Conservation (phyloP, 2,113 vertebrate species). For the Actenoides hombroni region DNA sequence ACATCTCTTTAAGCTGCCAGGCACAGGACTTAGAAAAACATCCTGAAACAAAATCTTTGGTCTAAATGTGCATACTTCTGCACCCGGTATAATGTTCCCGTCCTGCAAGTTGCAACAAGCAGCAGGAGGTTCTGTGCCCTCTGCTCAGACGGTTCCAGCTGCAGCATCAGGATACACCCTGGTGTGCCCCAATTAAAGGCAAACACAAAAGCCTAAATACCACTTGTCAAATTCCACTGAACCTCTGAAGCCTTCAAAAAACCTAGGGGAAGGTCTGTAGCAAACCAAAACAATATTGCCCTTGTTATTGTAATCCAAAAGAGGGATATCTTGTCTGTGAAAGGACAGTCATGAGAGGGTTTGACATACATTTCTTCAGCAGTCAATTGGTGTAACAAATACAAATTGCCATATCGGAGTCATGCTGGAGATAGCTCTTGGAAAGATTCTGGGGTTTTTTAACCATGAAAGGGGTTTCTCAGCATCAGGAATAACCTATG, state of each 20-base stretch:
- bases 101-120: neutral
- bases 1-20: neutral
- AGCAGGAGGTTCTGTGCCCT: neutral
- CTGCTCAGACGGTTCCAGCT: neutral
- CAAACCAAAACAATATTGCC: neutral
- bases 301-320: neutral
- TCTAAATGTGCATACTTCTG: neutral
- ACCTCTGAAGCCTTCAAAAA: neutral
- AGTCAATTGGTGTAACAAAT: neutral
- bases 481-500: neutral
- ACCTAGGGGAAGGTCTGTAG: neutral
- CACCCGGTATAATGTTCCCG: neutral
- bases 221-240: conserved; percentile 39
- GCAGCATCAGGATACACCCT: neutral
- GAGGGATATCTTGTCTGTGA: neutral
- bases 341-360: neutral
- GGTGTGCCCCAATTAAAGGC: neutral
- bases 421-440: neutral
- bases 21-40: neutral
- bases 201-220: conserved; percentile 21
- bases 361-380: neutral
- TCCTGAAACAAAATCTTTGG: neutral
- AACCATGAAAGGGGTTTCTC: neutral
- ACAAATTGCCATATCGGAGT: neutral
- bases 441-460: neutral